Evolutionary conservation across 2,888 invertebrate species (phyloP), one percentile per base, ranked within the genome.

Genomic region (Sesia apiformis): DNA sequence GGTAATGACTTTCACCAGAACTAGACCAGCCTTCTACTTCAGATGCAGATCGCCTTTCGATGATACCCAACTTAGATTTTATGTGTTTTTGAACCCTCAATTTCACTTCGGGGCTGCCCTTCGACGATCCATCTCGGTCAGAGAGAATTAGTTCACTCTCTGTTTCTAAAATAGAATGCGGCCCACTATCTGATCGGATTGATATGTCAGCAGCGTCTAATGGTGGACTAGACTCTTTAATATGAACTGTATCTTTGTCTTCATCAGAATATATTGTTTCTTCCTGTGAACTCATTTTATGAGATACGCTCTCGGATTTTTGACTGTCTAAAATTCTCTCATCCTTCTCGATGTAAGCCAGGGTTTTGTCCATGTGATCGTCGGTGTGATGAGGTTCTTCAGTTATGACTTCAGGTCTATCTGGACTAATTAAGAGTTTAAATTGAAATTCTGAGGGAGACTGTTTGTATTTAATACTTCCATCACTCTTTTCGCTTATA

Each of bases 1-100:
- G 96, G 72, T 96, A 96, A 65, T 95, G 95, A 72, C 96, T 96
- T 68, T 96, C 96, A 8, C 96, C 96, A 7, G 96, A 96, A 81
- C 96, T 96, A 0, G 96, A 96, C 81, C 94, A 94, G 3, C 93
- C 90, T 76, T 97, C 96, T 39, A 94, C 90, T 66, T 96, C 96
- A 39, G 94, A 92, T 43, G 94, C 94, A 0, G 96, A 95, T 69
- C 93, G 92, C 53, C 95, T 90, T 62, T 94, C 95, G 3, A 81
- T 84, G 49, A 90, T 68, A 8, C 85, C 84, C 43, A 90, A 72
- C 59, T 88, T 85, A 38, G 91, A 85, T 67, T 87, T 83, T 0
- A 90, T 75, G 60, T 89, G 88, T 61, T 87, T 90, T 62, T 90
- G 78, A 7, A 81, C 79, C 60, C 89, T 71, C 6, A 86, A 64